Evolutionary conservation across 2,888 invertebrate genomes (phyloP), one percentile per base, ranked within the genome.

Genomic region (Atherix ibis): DNA sequence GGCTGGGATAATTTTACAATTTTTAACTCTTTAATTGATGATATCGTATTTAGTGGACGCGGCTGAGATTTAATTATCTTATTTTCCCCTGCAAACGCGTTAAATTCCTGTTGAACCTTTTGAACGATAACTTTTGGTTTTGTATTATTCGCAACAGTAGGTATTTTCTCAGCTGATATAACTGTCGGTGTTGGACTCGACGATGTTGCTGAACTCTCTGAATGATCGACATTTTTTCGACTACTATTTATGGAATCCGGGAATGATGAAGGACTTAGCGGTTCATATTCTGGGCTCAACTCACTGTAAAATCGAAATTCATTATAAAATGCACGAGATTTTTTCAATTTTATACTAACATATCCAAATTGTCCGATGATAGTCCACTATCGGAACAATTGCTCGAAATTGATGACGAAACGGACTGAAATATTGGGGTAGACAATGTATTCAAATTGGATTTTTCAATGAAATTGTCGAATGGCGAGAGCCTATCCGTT

Each of bases 321-420:
- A 3, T 18, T 25, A 5, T 22, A 30, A 14, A n/a, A 4, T 12
- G 15, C n/a, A 22, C 13, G 18, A 29, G 12, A 32, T 17, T 17
- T 27, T 13, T 17, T 31, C 12, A 14, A 9, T 32, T 27, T 28
- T 27, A 14, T 32, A 30, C 66, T 66, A 48, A 70, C 67, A 65
- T 63, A 46, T 70, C 69, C 18, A 68, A 62, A 40, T 62, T 68
- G 46, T 70, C 73, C 43, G 73, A 76, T 22, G 74, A 76, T 13
- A 76, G 61, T 32, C 78, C 80, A 48, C 77, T 78, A 52, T 80
- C 80, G 1, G 79, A 79, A 22, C 46, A 45, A 36, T 40, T 45
- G 28, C 48, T 46, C 5, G 48, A 48, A 8, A 46, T 31, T 14
- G 30, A 30, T 25, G 12, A 18, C 16, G 4, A 13, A 5, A 18